Evolutionary conservation across 30 jellyfish, hydroid and myxozoan species (phyloP).

Genomic region (Catostylus mosaicus): DNA sequence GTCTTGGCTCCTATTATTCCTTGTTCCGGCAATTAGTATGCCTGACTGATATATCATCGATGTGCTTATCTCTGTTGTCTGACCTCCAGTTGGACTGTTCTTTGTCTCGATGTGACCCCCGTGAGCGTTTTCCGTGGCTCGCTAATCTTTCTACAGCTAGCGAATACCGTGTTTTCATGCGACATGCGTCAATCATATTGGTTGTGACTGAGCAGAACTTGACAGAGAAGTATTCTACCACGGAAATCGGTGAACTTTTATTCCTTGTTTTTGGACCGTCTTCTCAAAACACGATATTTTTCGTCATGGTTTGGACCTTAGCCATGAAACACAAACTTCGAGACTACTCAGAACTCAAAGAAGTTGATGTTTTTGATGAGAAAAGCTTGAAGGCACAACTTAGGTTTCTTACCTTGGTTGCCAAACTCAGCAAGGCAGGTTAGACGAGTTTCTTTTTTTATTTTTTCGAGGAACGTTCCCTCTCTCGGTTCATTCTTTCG

Average conservation of each 20-base stretch:
- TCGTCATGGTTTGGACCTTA: conserved; percentile 35
- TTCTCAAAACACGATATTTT: not conserved
- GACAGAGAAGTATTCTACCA: not conserved
- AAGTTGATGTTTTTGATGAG: conserved; percentile 53
- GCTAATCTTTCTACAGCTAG: conserved; percentile 17
- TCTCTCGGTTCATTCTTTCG: no score
- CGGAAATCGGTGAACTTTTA: not conserved
- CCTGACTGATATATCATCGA: not conserved
- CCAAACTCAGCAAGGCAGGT: conserved; percentile 65
- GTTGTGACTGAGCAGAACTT: not conserved
- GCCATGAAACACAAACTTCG: conserved; percentile 27
- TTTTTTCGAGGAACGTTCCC: no score
- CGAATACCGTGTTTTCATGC: conserved; percentile 20
- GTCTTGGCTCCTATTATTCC: not conserved
- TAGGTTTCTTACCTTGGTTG: conserved; percentile 46
- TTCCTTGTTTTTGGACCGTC: not conserved
- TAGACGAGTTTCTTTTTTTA: not conserved
- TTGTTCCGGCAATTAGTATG: conserved; percentile 10
- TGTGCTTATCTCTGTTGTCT: not conserved
- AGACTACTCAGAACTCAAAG: conserved; percentile 30
- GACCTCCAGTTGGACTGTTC: not conserved
- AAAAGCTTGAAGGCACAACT: conserved; percentile 53
- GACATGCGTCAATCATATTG: conserved; percentile 45
- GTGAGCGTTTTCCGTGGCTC: conserved; percentile 11
- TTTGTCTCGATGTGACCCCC: conserved; percentile 19